Base-by-base conservation (phyloP, 2,113 vertebrate genomes). In the Callipepla californica region DNA sequence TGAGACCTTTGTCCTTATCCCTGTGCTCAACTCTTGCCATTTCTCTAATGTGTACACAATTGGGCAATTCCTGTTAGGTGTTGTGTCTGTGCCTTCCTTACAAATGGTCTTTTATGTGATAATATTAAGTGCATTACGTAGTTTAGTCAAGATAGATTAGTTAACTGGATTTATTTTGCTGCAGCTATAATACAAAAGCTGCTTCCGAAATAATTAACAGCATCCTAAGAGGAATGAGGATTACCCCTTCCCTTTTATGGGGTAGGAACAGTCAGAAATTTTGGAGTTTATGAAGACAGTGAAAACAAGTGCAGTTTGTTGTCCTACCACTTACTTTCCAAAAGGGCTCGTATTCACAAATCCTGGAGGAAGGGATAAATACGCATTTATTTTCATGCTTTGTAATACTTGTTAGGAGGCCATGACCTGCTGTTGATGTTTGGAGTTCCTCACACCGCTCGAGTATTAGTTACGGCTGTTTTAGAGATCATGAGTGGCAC, bases 371-470 rank as follows among this genome's bases (percentile, higher is more conserved):
- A 85, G 18, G 21, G n/a, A 2, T 66, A 50, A 87, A 8, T 6
- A 45, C 21, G 9, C 12, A 1, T n/a, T 0, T n/a, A 8, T 53
- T 85, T 38, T 50, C 22, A 16, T 5, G 6, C 26, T 75, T 30
- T 42, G 9, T 67, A 59, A n/a, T 72, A 25, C 47, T 20, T 66
- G 14, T 45, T 50, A 4, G 53, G 58, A 80, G 20, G 9, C 55
- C 30, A 4, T 92, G 55, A 48, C 70, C 30, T 36, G 16, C 4
- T 0, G 4, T 65, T 53, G 9, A n/a, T 5, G 13, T 40, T 48
- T 78, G 50, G 44, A 63, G 28, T 40, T 83, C n/a, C 26, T 80
- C 19, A 3, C 16, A 40, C 65, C 2, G 2, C 47, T 17, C n/a
- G 38, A 48, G 48, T 68, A 45, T 32, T 94, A 47, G 30, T 85